Percentiles rank a stretch among this genome's conserved stretches.
Evolutionary conservation across 37 sponge, comb jelly and placozoan genomes (phyloP).

Genomic region (Corticium candelabrum): DNA sequence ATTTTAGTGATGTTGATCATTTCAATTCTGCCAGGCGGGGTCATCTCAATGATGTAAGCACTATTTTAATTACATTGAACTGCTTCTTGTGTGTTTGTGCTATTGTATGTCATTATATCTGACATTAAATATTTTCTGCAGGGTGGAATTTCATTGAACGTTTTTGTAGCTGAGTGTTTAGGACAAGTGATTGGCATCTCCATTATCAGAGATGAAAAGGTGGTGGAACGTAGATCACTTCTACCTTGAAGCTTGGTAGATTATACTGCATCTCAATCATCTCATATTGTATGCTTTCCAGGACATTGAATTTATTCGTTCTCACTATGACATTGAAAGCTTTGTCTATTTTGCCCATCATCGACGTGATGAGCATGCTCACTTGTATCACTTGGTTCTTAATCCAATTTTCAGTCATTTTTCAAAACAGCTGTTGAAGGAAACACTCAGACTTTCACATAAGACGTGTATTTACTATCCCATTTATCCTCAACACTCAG

Average conservation of each 20-base stretch:
- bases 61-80: too few relatives aligned
- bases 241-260: too few relatives aligned
- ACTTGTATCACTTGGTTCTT: constrained; percentile 68
- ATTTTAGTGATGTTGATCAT: not conserved
- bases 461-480: constrained; percentile 76
- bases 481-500: constrained; percentile 27
- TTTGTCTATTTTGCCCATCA: constrained; percentile 88
- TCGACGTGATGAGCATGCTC: constrained; percentile 66
- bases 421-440: constrained; percentile 82
- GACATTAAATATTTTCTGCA: not conserved
- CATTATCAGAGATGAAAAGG: constrained; percentile 20
- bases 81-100: too few relatives aligned
- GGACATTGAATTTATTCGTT: constrained; percentile 68
- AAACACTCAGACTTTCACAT: constrained; percentile 51
- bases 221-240: too few relatives aligned
- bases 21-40: not conserved
- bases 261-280: not conserved
- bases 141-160: not conserved
- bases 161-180: not conserved
- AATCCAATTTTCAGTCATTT: constrained; percentile 72
- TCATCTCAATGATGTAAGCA: not conserved
- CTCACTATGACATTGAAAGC: constrained; percentile 91
- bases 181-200: not conserved
- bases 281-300: constrained; percentile 6
- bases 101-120: not conserved